Conservation (phyloP, 2,888 invertebrate species). For the Proisotoma minuta region DNA sequence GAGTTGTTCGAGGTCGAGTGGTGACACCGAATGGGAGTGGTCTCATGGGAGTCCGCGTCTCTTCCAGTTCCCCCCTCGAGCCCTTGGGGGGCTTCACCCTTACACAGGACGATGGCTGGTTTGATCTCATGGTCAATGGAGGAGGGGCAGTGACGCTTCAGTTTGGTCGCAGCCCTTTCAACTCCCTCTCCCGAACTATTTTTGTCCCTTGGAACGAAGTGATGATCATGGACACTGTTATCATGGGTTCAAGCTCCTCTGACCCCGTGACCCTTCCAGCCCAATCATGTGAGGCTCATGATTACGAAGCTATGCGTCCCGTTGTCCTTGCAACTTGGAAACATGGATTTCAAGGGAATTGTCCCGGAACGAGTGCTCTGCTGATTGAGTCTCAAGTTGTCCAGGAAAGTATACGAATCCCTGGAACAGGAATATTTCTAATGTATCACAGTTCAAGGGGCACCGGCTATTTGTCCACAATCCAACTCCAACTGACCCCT, state of each 20-base stretch:
- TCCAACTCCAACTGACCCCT: slow-evolving; percentile 83
- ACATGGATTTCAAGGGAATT: slow-evolving; percentile 91
- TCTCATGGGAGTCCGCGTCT: slow-evolving; percentile 90
- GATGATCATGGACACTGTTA: slow-evolving; percentile 81
- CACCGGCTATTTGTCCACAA: slow-evolving; percentile 86
- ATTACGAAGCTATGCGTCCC: slow-evolving; percentile 88
- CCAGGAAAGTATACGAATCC: slow-evolving; percentile 89
- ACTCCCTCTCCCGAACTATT: slow-evolving; percentile 78
- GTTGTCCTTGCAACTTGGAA: slow-evolving; percentile 91
- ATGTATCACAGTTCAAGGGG: slow-evolving; percentile 95
- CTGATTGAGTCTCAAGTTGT: slow-evolving; percentile 88
- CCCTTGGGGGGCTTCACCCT: slow-evolving; percentile 81
- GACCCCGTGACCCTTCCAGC: slow-evolving; percentile 65
- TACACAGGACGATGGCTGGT: slow-evolving; percentile 89
- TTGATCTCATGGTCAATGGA: slow-evolving; percentile 98
- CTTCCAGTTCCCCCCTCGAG: slow-evolving; percentile 77
- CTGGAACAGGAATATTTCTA: slow-evolving; percentile 89
- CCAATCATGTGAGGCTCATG: slow-evolving; percentile 78
- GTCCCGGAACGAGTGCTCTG: slow-evolving; percentile 84
- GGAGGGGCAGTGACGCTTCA: slow-evolving; percentile 93
- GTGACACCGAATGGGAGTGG: slow-evolving; percentile 86
- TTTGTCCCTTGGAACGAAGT: slow-evolving; percentile 96
- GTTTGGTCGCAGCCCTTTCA: slow-evolving; percentile 87
- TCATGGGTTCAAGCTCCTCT: slow-evolving; percentile 69
- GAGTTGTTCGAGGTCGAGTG: slow-evolving; percentile 93